Evolutionary conservation across 2,888 invertebrate species (phyloP).

Genomic region (Acronicta leporina): DNA sequence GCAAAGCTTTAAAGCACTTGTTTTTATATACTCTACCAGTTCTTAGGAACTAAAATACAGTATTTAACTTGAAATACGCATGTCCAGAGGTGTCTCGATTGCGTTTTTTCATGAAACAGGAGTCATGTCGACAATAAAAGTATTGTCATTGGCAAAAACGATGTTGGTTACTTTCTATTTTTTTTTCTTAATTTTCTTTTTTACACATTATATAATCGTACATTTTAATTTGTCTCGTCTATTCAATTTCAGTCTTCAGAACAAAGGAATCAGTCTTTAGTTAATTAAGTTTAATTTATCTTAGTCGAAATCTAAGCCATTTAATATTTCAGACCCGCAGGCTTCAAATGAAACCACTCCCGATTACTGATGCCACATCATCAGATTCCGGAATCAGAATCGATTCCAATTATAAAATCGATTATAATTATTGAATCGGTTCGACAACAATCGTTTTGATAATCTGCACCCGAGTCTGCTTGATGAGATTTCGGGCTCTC

Average conservation of each 20-base stretch:
- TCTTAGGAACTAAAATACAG: too few relatives aligned
- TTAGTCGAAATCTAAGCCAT: slow-evolving; percentile 7
- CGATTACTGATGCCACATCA: slow-evolving; percentile 29
- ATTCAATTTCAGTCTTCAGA: too few relatives aligned
- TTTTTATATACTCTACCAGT: too few relatives aligned
- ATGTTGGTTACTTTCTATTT: too few relatives aligned
- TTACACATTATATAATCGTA: too few relatives aligned
- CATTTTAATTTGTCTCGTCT: too few relatives aligned
- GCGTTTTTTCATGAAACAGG: neutral
- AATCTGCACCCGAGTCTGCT: slow-evolving; percentile 11
- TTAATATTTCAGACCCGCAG: slow-evolving; percentile 19
- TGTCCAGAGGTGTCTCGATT: too few relatives aligned
- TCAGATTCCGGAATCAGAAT: slow-evolving; percentile 26
- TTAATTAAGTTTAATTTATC: slow-evolving; percentile 21
- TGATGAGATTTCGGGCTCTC: slow-evolving; percentile 23
- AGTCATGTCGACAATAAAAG: neutral
- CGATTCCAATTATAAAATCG: slow-evolving; percentile 44
- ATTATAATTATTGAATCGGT: slow-evolving; percentile 35
- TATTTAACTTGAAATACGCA: too few relatives aligned
- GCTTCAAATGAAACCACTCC: slow-evolving; percentile 37
- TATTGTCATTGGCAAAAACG: too few relatives aligned
- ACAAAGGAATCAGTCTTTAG: neutral
- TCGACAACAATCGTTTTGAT: slow-evolving; percentile 20
- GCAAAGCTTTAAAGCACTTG: too few relatives aligned
- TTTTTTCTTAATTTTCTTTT: too few relatives aligned